Evolutionary conservation across 2,797 vertebrate genomes (phyloP), one percentile per base, ranked within the genome.

Genomic region (Amniataba percoides): DNA sequence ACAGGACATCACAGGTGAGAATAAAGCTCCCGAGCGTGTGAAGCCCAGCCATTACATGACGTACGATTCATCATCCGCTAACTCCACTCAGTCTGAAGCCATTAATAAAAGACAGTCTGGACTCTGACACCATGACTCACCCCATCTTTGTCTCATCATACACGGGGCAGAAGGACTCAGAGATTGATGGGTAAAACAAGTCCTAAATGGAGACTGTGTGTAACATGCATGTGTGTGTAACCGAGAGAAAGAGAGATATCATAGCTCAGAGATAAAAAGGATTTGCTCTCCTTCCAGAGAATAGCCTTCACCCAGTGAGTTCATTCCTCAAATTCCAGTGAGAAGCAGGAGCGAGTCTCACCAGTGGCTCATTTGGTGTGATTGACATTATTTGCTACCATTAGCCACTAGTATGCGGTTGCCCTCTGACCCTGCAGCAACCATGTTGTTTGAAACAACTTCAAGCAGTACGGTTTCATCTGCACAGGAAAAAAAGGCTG

Each of bases 341-440:
- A 74, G 91, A 92, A 86, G 87, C 85, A 81, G 78, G 73, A 90
- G 83, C 77, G 77, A 89, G 92, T 90, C 92, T 91, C 80, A 85
- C 92, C 91, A 91, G 84, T 87, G 87, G 89, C 92, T 95, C 91
- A 89, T 95, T 94, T 93, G 91, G 89, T 78, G 87, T 95, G 95
- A 96, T 93, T 96, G 95, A 96, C 95, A 94, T 92, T 93, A 95
- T 94, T 96, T 95, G 94, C 95, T 95, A 94, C 95, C 94, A 96
- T 95, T 96, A 95, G 94, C 92, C 91, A 87, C 89, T 91, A 93
- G 93, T 94, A 95, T 95, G 94, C 84, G 69, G 94, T 95, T 95
- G 94, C 85, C 94, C 95, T 95, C 74, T 95, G 94, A 96, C 94
- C 95, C 77, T 82, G 34, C 60, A 68, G 88, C 82, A 86, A 92